phyloP scores from a whole-genome alignment of 1,140 invertebrate genomes.

The Lordiphosa clarofinis region DNA sequence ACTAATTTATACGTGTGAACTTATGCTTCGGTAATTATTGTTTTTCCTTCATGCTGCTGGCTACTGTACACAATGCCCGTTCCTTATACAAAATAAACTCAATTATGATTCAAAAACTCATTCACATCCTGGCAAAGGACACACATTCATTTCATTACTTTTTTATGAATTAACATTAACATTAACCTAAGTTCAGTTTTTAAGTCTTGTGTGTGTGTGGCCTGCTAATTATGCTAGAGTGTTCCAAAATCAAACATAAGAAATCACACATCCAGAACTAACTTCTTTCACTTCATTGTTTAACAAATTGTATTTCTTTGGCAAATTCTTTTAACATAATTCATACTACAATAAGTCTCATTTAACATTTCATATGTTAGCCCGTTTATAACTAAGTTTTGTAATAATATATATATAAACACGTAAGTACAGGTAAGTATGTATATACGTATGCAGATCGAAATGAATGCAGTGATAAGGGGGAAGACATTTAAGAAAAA shows the following conservation, averaged over 20 bases:
- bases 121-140: slow-evolving; percentile 45
- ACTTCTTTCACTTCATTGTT: slow-evolving; percentile 30
- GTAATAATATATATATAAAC: slow-evolving; percentile 12
- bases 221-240: slow-evolving; percentile 14
- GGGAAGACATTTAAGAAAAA: too few species aligned
- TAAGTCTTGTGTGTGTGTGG: slow-evolving; percentile 69
- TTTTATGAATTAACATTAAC: slow-evolving; percentile 50
- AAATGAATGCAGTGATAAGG: too few species aligned
- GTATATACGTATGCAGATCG: slow-evolving; percentile 24
- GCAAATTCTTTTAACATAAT: slow-evolving; percentile 55
- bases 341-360: slow-evolving; percentile 52
- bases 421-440: too few species aligned
- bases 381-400: slow-evolving; percentile 5
- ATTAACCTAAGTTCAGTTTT: slow-evolving; percentile 60
- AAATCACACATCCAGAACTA: slow-evolving; percentile 10
- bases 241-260: slow-evolving; percentile 23
- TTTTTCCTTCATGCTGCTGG: slow-evolving; percentile 18
- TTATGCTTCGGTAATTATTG: slow-evolving; percentile 46
- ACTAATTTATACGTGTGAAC: slow-evolving; percentile 38
- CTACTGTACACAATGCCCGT: slow-evolving; percentile 44
- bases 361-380: slow-evolving; percentile 5
- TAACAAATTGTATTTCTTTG: slow-evolving; percentile 69
- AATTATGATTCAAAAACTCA: slow-evolving; percentile 39
- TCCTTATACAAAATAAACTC: slow-evolving; percentile 20
- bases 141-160: slow-evolving; percentile 8